A percentile compares a stretch with the other conserved stretches of the same genome.
Evolutionary conservation across 2,797 vertebrate species (phyloP).

Genomic region (Cephalopachus bancanus): DNA sequence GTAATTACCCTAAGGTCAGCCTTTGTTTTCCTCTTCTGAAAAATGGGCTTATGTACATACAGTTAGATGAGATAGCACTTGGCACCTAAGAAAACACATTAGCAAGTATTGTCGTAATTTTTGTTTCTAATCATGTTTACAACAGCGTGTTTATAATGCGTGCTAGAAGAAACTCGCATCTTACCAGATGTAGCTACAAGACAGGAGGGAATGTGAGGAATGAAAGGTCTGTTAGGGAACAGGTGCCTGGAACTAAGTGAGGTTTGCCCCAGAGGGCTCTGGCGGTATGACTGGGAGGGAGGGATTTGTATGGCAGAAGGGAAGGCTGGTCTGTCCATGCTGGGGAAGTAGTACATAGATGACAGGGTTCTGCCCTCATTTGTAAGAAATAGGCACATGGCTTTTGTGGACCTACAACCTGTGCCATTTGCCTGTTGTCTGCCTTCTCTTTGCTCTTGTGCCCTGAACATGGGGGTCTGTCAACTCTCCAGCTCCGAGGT

Average conservation of each 20-base stretch:
- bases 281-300: no score
- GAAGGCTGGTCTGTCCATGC: background rate
- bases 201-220: background rate
- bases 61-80: background rate
- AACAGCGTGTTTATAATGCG: background rate
- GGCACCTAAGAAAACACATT: background rate
- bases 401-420: background rate
- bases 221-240: background rate
- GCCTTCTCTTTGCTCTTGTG: background rate
- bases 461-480: background rate
- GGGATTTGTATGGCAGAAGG: background rate
- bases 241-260: background rate
- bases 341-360: background rate
- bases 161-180: background rate
- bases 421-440: background rate
- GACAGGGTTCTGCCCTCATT: background rate
- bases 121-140: background rate
- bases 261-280: background rate
- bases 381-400: background rate
- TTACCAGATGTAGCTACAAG: background rate
- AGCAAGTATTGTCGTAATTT: background rate
- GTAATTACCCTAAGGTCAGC: background rate
- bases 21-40: constrained; percentile 35
- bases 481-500: background rate
- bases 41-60: background rate